These are phyloP conservation scores for Harpegnathos saltator DNA, from an alignment of 1,140 invertebrate genomes.

Conservation along the genomic window DNA sequence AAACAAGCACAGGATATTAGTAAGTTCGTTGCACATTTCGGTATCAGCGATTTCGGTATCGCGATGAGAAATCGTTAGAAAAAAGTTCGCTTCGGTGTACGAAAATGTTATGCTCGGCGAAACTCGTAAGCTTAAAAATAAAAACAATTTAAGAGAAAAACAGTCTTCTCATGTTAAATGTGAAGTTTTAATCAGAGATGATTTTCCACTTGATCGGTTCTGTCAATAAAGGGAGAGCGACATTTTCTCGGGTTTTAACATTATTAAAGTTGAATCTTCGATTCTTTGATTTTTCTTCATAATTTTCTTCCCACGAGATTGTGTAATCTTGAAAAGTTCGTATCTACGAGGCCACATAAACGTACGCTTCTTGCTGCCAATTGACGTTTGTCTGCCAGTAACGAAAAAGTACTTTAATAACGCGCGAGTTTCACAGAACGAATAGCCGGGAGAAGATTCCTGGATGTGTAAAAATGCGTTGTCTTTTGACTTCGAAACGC, in stretches of 20 bases:
- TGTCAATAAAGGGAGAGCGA: no score
- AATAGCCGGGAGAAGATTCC: not conserved
- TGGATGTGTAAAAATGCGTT: not conserved
- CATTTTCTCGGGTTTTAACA: no score
- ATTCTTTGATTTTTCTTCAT: no score
- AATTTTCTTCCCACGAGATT: no score
- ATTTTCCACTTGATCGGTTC: no score
- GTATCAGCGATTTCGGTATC: not conserved
- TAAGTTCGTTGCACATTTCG: not conserved
- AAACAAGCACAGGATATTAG: not conserved
- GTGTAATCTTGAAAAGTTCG: no score
- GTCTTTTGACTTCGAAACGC: not conserved
- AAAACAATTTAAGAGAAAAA: slow-evolving; percentile 4
- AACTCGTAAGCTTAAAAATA: not conserved
- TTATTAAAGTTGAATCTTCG: no score
- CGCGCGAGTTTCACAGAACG: no score
- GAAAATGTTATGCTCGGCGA: not conserved
- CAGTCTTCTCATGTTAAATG: not conserved
- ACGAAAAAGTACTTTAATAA: no score
- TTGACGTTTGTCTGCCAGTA: no score
- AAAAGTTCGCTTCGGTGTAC: not conserved
- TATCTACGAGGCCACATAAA: no score
- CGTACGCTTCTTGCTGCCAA: no score
- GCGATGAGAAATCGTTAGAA: not conserved
- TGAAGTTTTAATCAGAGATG: slow-evolving; percentile 20